Evolutionary conservation across 2,113 vertebrate genomes (phyloP).

Genomic region (Daphoenositta chrysoptera): DNA sequence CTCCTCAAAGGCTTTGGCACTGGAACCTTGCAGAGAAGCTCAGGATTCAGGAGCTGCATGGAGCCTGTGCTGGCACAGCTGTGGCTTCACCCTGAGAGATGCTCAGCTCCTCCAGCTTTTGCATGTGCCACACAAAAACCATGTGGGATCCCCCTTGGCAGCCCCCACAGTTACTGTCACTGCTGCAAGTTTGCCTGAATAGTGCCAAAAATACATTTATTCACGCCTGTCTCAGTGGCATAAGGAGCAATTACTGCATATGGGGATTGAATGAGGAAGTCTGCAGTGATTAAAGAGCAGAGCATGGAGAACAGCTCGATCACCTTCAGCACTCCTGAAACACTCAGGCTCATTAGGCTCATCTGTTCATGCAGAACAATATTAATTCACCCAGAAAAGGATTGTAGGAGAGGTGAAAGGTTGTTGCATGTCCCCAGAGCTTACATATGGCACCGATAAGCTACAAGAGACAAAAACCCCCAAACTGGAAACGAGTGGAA

Average conservation of each 20-base stretch:
- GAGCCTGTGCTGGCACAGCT: neutral
- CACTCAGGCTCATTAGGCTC: slow-evolving; percentile 35
- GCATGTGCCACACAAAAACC: neutral
- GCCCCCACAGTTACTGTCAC: neutral
- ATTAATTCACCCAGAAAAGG: slow-evolving; percentile 11
- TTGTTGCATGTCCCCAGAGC: neutral
- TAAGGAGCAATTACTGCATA: slow-evolving; percentile 4
- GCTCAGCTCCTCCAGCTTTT: neutral
- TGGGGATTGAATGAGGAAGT: neutral
- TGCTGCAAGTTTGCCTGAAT: neutral
- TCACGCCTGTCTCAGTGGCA: neutral
- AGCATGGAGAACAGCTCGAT: neutral
- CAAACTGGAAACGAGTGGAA: neutral
- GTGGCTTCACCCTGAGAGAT: neutral
- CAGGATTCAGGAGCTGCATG: neutral
- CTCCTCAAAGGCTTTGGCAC: neutral
- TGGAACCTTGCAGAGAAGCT: neutral
- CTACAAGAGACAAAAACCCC: neutral
- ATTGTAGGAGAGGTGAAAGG: slow-evolving; percentile 6
- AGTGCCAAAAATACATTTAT: neutral
- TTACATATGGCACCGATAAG: neutral
- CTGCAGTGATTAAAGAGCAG: slow-evolving; percentile 20
- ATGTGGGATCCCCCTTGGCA: neutral
- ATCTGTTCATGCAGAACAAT: slow-evolving; percentile 6
- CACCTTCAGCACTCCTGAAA: slow-evolving; percentile 13